Evolutionary conservation across 92 coral and sea anemone species (phyloP).

Genomic region (Phenganax marumi): DNA sequence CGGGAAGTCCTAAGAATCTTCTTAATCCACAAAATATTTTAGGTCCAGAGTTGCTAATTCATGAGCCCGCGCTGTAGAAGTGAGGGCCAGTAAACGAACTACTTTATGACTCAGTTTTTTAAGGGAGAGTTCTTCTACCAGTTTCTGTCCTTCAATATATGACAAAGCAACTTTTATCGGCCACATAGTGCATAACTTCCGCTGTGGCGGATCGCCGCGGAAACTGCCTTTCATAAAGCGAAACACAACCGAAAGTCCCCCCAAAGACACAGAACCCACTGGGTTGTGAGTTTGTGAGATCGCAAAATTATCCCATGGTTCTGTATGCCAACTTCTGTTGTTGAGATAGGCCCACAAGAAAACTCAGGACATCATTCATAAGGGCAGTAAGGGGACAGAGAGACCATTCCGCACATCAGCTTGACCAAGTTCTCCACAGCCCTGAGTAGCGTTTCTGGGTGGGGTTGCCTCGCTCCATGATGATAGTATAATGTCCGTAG

Average conservation of each 20-base stretch:
- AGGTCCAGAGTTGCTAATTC: conserved; percentile 54
- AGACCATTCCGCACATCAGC: conserved; percentile 34
- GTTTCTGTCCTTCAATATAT: conserved; percentile 24
- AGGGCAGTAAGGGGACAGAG: too few relatives aligned
- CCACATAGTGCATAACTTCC: conserved; percentile 46
- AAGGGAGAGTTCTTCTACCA: conserved; percentile 20
- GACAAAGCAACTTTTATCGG: conserved; percentile 11
- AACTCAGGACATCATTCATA: conserved; percentile 41
- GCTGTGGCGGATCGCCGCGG: conserved; percentile 41
- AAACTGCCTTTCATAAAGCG: conserved; percentile 53
- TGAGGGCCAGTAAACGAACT: conserved; percentile 46
- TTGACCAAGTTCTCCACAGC: conserved; percentile 39
- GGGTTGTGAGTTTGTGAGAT: conserved; percentile 52
- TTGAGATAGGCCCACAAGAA: too few relatives aligned
- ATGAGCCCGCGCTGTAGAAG: conserved; percentile 47
- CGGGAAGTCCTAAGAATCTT: conserved; percentile 45
- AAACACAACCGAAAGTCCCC: conserved; percentile 47
- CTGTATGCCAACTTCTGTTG: too few relatives aligned
- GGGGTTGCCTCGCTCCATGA: conserved; percentile 46
- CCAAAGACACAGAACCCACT: conserved; percentile 30
- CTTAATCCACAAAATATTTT: conserved; percentile 23
- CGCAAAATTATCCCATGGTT: conserved; percentile 39
- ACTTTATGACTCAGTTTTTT: conserved; percentile 33
- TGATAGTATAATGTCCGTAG: conserved; percentile 24
- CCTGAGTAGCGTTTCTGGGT: conserved; percentile 48